These are phyloP conservation scores for Plusia festucae DNA, from an alignment of 2,888 invertebrate genomes.

Conservation along the genomic window DNA sequence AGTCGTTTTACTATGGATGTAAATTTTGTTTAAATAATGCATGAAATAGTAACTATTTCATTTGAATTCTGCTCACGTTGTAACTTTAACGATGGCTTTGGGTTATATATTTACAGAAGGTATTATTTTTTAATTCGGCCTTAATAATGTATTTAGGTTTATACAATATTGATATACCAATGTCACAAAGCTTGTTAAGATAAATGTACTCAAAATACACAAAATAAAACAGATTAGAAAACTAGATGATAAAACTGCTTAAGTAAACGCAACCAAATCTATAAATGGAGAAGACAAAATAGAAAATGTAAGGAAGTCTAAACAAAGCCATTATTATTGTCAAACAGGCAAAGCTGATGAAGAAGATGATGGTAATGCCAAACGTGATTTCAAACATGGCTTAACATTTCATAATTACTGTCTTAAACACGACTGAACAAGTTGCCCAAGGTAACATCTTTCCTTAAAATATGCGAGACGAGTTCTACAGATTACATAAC, in stretches of 20 bases:
- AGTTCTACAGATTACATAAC: constrained; percentile 44
- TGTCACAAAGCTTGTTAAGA: too few relatives aligned
- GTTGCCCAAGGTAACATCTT: constrained; percentile 47
- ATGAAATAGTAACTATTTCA: not conserved
- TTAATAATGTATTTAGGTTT: too few relatives aligned
- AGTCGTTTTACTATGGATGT: constrained; percentile 10
- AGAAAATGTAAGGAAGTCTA: too few relatives aligned
- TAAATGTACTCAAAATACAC: too few relatives aligned
- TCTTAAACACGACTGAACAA: constrained; percentile 23
- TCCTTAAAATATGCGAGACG: constrained; percentile 42
- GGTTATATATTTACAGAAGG: not conserved
- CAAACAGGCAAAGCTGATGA: not conserved
- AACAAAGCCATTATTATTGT: not conserved
- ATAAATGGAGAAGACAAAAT: too few relatives aligned
- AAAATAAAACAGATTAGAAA: too few relatives aligned
- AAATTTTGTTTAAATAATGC: constrained; percentile 11
- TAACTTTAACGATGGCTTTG: not conserved
- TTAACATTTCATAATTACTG: constrained; percentile 23
- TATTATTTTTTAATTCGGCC: too few relatives aligned
- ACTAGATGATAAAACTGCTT: too few relatives aligned
- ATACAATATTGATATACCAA: too few relatives aligned
- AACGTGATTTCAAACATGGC: constrained; percentile 21
- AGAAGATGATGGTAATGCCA: not conserved
- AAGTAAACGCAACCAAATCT: too few relatives aligned
- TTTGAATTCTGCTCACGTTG: not conserved